Base-by-base conservation (phyloP, 2,113 vertebrate species). In the Lepus europaeus region DNA sequence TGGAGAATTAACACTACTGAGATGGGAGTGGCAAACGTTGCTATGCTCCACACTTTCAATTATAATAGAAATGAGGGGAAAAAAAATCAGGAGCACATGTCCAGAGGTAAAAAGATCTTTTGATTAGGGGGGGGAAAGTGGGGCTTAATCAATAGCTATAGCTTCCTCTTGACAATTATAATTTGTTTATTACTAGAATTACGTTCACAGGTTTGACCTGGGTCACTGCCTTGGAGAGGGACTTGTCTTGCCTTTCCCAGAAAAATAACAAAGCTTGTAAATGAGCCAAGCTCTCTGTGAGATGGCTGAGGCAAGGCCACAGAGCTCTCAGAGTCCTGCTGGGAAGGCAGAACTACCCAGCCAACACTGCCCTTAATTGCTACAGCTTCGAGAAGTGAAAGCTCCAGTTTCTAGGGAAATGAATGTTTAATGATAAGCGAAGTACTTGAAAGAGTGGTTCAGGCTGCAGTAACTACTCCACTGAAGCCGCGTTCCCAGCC, bases 191-290 rank as follows among this genome's bases (percentile, higher is more conserved):
- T 85, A 74, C 79, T 59, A 72, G 59, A 93, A 88, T 94, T 39
- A 74, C 36, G 73, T 92, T 95, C 92, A 90, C 45, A 80, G 68
- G 12, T 53, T 78, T 89, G 63, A 92, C 90, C 80, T 70, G 6
- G 73, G 79, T 72, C 81, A 96, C 84, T 56, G 78, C 83, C 81
- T 1, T 49, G 31, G 93, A n/a, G 76, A 66, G 93, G 88, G 81
- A 95, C 96, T 95, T 96, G 92, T 79, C 61, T 93, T 85, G 33
- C 68, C 11, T 96, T 97, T 96, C 95, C 92, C 93, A 95, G 94
- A 93, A 97, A 96, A 90, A 86, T 68, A 82, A 93, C 87, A 88
- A 92, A 9, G 7, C 33, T 79, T 83, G 7, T 74, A 82, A 93
- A 85, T 69, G 81, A 95, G 73, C n/a, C 49, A 66, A 22, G 66